phyloP scores from a whole-genome alignment of 2,888 invertebrate species.

The Synanthedon formicaeformis region DNA sequence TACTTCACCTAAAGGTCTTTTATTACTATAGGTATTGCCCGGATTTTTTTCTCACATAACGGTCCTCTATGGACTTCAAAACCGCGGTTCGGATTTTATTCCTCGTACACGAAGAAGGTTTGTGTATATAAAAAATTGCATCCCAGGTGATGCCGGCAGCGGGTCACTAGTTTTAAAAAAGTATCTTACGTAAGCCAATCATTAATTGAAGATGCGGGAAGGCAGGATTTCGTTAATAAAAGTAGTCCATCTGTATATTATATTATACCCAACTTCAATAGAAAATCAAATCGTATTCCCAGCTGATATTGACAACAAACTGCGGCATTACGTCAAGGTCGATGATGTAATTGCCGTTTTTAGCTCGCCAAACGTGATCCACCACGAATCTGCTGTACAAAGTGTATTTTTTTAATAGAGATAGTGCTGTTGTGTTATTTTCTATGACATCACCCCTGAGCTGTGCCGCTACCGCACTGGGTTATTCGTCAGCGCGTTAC shows the following conservation, averaged over 20 bases:
- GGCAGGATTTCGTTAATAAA: no score
- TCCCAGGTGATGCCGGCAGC: no score
- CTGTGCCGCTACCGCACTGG: constrained; percentile 7
- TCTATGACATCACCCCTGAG: constrained; percentile 46
- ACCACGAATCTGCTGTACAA: constrained; percentile 18
- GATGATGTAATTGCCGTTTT: constrained; percentile 65
- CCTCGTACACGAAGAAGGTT: no score
- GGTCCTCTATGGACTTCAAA: no score
- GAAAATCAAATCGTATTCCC: constrained; percentile 21
- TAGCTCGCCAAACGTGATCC: constrained; percentile 45
- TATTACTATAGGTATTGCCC: no score
- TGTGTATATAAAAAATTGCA: no score
- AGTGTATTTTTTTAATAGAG: constrained; percentile 4
- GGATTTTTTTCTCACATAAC: no score
- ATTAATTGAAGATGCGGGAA: no score
- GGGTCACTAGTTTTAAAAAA: no score
- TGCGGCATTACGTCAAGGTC: constrained; percentile 48
- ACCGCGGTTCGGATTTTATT: no score
- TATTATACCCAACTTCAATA: not conserved
- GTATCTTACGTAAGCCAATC: no score
- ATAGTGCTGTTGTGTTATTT: constrained; percentile 33
- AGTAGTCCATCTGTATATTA: not conserved
- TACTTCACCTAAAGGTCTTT: no score
- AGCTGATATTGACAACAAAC: constrained; percentile 44
- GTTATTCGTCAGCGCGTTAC: constrained; percentile 4